phyloP scores from a whole-genome alignment of 2,888 invertebrate genomes.

The Petrolisthes cinctipes region DNA sequence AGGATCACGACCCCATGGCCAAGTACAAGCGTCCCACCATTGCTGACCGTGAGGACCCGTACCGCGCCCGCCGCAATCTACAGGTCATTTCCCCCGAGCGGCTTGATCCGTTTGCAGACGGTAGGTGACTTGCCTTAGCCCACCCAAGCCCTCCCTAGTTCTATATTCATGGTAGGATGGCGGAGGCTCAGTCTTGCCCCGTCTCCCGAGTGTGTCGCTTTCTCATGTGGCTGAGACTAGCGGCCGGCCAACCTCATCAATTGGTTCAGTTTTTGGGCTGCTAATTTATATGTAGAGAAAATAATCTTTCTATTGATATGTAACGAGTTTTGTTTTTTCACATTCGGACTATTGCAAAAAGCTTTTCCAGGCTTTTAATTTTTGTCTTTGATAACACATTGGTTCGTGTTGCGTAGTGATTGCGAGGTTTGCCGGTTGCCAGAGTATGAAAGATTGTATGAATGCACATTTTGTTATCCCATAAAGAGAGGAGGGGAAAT shows the following conservation, averaged over 20 bases:
- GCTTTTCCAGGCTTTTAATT: too few species aligned
- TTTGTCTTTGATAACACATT: too few species aligned
- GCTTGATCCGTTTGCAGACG: slow-evolving; percentile 97
- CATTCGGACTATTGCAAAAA: too few species aligned
- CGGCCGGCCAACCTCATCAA: not conserved
- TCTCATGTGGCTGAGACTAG: slow-evolving; percentile 52
- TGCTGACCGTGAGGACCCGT: slow-evolving; percentile 97
- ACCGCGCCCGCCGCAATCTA: slow-evolving; percentile 86
- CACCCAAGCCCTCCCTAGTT: not conserved
- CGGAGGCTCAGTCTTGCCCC: slow-evolving; percentile 16
- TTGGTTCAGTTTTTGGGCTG: too few species aligned
- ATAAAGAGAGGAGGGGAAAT: slow-evolving; percentile 15
- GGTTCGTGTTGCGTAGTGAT: not conserved
- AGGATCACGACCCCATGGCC: slow-evolving; percentile 95
- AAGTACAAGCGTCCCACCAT: slow-evolving; percentile 91
- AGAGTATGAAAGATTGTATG: slow-evolving; percentile 48
- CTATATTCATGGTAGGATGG: slow-evolving; percentile 28
- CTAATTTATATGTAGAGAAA: too few species aligned
- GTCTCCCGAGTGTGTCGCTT: slow-evolving; percentile 58
- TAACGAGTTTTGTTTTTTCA: too few species aligned
- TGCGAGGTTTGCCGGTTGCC: slow-evolving; percentile 28
- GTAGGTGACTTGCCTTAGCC: slow-evolving; percentile 74
- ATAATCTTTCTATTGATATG: too few species aligned
- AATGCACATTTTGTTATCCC: slow-evolving; percentile 43
- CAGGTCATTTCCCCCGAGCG: slow-evolving; percentile 90